These are phyloP conservation scores for Ctenomys sociabilis DNA, from an alignment of 2,113 vertebrate species.

Conservation along the genomic window DNA sequence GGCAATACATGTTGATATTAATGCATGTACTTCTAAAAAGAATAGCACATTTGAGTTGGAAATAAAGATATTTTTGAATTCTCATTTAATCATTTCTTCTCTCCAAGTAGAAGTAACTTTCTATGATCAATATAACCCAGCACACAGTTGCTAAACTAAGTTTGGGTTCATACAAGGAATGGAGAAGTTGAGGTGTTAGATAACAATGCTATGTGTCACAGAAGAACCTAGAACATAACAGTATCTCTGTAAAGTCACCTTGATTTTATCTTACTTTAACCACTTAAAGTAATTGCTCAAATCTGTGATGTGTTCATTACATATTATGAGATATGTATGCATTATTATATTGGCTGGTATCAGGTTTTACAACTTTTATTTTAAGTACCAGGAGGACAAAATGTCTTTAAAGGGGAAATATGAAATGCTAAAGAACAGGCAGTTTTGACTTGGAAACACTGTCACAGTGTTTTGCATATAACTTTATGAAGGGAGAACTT, in stretches of 20 bases:
- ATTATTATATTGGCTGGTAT: not conserved
- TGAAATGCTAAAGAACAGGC: conserved; percentile 49
- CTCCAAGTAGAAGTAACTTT: conserved; percentile 35
- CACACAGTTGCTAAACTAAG: conserved; percentile 39
- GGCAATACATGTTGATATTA: conserved; percentile 40
- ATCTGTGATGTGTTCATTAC: conserved; percentile 29
- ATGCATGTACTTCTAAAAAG: conserved; percentile 39
- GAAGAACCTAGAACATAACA: conserved; percentile 27
- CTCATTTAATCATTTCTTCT: conserved; percentile 34
- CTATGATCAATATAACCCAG: conserved; percentile 53
- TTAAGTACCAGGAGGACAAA: conserved; percentile 25
- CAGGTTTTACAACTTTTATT: conserved; percentile 36
- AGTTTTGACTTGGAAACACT: conserved; percentile 42
- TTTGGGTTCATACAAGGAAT: conserved; percentile 61
- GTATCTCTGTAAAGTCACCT: conserved; percentile 36
- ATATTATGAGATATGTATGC: not conserved
- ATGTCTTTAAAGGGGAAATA: conserved; percentile 15
- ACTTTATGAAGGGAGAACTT: conserved; percentile 31
- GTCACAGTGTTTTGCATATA: conserved; percentile 3
- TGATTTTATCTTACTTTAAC: conserved; percentile 26
- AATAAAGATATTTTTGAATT: conserved; percentile 58
- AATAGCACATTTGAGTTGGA: conserved; percentile 29
- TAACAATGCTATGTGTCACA: not conserved
- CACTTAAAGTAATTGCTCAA: conserved; percentile 32
- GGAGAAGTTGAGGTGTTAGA: conserved; percentile 41